These are phyloP conservation scores for Gymnogyps californianus DNA, from an alignment of 2,113 vertebrate species.

Conservation along the genomic window DNA sequence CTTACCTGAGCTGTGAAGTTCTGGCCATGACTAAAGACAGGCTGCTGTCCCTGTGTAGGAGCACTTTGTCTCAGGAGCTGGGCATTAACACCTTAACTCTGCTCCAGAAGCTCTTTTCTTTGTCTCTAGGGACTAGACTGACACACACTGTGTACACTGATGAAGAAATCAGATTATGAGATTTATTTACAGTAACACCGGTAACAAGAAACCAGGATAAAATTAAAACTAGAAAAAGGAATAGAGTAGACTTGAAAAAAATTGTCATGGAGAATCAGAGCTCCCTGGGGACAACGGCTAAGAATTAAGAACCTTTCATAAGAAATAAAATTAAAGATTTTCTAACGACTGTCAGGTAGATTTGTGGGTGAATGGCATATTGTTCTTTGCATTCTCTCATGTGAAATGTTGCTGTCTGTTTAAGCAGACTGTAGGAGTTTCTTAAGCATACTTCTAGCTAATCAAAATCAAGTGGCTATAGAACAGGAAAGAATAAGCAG, in stretches of 20 bases:
- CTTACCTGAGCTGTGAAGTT: neutral
- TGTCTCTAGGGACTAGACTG: neutral
- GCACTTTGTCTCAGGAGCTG: neutral
- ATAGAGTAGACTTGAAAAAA: constrained; percentile 17
- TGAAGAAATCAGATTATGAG: constrained; percentile 44
- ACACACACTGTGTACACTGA: neutral
- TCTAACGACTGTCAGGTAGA: constrained; percentile 34
- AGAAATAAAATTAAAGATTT: constrained; percentile 50
- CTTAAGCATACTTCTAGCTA: constrained; percentile 38
- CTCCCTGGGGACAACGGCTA: neutral
- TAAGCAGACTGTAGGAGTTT: constrained; percentile 15
- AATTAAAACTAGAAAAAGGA: constrained; percentile 20
- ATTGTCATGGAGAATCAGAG: neutral
- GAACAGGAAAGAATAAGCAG: constrained; percentile 22
- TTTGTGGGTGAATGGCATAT: constrained; percentile 48
- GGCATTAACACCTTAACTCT: neutral
- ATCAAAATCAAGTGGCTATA: constrained; percentile 66
- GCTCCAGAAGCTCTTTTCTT: neutral
- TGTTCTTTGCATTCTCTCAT: constrained; percentile 39
- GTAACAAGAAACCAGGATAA: constrained; percentile 56
- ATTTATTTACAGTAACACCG: constrained; percentile 46
- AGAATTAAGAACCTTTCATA: constrained; percentile 51
- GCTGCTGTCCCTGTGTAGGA: neutral
- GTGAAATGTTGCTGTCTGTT: constrained; percentile 51
- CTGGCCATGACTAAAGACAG: neutral